Percentiles rank a stretch among this genome's conserved stretches.
Conservation (phyloP, 2,113 vertebrate genomes). For the Cochlearius cochlearius region DNA sequence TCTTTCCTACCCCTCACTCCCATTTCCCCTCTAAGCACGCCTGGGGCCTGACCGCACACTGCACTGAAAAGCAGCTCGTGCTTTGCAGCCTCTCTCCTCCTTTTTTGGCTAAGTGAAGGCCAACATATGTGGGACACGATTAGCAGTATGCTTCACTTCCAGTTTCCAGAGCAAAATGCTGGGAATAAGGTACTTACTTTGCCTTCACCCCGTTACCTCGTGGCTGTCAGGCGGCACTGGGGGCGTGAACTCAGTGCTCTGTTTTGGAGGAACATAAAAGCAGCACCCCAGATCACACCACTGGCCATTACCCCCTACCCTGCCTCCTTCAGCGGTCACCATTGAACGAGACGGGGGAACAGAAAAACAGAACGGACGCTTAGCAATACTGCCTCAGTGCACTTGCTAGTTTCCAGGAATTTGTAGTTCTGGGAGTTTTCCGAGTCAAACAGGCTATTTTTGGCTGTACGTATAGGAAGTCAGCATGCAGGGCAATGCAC, state of each 20-base stretch:
- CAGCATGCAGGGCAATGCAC: background rate
- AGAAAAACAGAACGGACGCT: background rate
- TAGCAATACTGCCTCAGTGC: background rate
- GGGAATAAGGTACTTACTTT: background rate
- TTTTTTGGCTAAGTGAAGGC: background rate
- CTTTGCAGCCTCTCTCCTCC: background rate
- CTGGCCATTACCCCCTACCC: background rate
- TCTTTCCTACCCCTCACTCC: background rate
- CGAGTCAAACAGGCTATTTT: background rate
- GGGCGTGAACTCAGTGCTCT: background rate
- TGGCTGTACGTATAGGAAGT: background rate
- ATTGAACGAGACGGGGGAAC: accelerated
- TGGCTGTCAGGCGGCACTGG: background rate
- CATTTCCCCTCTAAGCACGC: background rate
- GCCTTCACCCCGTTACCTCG: background rate
- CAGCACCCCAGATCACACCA: background rate
- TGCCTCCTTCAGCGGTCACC: background rate
- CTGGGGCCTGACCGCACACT: background rate
- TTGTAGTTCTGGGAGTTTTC: background rate
- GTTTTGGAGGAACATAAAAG: accelerated
- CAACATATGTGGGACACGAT: accelerated
- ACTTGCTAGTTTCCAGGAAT: background rate
- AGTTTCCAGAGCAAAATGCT: background rate
- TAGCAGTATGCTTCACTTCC: accelerated
- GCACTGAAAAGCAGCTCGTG: background rate